A percentile compares a stretch with the other conserved stretches of the same genome.
These are phyloP conservation scores for Sciurus carolinensis DNA, from an alignment of 2,797 vertebrate genomes.

Conservation along the genomic window DNA sequence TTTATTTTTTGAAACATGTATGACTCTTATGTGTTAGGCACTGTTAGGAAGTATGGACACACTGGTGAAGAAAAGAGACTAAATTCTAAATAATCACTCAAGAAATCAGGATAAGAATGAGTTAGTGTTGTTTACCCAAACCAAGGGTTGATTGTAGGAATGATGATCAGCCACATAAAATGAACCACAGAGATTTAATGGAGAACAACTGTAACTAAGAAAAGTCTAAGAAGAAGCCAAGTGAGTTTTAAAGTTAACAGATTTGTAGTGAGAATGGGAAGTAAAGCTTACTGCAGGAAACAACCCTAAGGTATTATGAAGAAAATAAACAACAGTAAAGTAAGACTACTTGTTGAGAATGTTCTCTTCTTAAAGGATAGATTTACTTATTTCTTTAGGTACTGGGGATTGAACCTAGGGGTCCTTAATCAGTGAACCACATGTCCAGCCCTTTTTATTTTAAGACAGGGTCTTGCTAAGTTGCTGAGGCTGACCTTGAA, in stretches of 20 bases:
- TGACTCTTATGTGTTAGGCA: constrained; percentile 10
- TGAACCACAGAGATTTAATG: neutral
- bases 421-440: too few relatives aligned
- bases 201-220: neutral
- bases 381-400: neutral
- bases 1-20: neutral
- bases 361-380: constrained; percentile 21
- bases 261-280: constrained; percentile 31
- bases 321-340: constrained; percentile 2
- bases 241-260: neutral
- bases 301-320: constrained; percentile 12
- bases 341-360: neutral
- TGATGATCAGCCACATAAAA: constrained; percentile 22
- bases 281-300: constrained; percentile 4
- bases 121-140: constrained; percentile 12
- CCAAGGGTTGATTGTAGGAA: neutral
- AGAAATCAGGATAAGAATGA: constrained; percentile 4
- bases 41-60: neutral
- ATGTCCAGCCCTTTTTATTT: too few relatives aligned
- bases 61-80: constrained; percentile 19
- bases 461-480: too few relatives aligned
- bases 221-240: neutral
- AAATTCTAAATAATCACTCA: constrained; percentile 8
- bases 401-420: too few relatives aligned
- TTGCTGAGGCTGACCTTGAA: too few relatives aligned